Percentiles rank a stretch among this genome's conserved stretches.
Conservation (phyloP, 2,113 vertebrate genomes). For the Crotalus viridis region DNA sequence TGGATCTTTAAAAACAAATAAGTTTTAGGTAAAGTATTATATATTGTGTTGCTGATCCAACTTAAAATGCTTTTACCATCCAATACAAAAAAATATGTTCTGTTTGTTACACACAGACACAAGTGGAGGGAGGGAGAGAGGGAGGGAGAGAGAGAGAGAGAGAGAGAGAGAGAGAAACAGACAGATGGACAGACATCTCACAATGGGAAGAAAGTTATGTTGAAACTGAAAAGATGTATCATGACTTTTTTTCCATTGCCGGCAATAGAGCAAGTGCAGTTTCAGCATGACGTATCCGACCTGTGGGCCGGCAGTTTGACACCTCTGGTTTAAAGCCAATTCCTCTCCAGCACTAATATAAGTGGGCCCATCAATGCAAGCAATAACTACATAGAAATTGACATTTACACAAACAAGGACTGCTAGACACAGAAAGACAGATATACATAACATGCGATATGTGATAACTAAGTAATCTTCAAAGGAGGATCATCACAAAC, state of each 20-base stretch:
- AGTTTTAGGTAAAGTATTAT: conserved; percentile 32
- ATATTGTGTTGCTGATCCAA: conserved; percentile 19
- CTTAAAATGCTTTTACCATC: not conserved
- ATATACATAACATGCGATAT: conserved; percentile 37
- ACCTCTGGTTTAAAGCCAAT: conserved; percentile 33
- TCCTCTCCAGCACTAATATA: conserved; percentile 38
- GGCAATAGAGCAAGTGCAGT: no score
- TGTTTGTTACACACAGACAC: not conserved
- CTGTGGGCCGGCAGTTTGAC: no score
- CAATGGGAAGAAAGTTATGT: conserved; percentile 1
- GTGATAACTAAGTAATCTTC: not conserved
- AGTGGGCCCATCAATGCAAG: conserved; percentile 25
- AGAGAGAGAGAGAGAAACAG: no score
- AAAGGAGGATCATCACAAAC: not conserved
- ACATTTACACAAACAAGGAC: conserved; percentile 61
- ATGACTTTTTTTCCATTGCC: no score
- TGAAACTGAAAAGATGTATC: not conserved
- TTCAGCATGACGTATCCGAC: no score
- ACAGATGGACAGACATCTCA: not conserved
- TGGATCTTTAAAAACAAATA: conserved; percentile 26
- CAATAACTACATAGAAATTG: conserved; percentile 58
- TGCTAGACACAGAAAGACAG: conserved; percentile 59
- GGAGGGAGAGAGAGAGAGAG: no score
- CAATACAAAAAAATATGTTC: not conserved
- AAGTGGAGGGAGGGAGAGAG: conserved; percentile 22